phyloP scores from a whole-genome alignment of 2,113 vertebrate genomes.

The Perca fluviatilis region DNA sequence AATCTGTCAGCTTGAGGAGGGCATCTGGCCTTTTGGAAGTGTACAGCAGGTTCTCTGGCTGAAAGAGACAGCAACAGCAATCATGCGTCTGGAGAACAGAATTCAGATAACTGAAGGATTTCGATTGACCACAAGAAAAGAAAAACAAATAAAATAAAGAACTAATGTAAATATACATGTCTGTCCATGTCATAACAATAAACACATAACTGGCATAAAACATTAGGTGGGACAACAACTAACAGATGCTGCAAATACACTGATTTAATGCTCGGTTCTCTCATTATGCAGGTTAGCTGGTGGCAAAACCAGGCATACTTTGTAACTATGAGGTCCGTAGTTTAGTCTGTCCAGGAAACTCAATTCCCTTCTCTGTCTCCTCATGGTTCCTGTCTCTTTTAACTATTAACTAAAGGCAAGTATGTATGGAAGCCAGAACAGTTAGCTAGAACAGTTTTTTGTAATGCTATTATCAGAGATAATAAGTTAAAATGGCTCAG shows the following conservation, averaged over 20 bases:
- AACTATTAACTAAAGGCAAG: background rate
- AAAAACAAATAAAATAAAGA: background rate
- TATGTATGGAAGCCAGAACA: background rate
- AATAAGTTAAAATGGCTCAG: too few species aligned
- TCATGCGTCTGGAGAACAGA: background rate
- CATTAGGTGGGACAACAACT: too few species aligned
- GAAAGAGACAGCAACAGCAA: conserved; percentile 19
- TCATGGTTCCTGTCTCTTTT: background rate
- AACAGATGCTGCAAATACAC: background rate
- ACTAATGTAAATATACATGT: background rate
- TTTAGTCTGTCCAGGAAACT: background rate
- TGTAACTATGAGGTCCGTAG: background rate
- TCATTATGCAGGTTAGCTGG: background rate
- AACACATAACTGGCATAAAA: too few species aligned
- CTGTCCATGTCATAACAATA: too few species aligned
- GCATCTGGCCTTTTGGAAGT: conserved; percentile 90
- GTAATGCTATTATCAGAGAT: too few species aligned
- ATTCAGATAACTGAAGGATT: too few species aligned
- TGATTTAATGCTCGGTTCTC: background rate
- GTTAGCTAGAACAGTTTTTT: too few species aligned
- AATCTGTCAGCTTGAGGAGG: conserved; percentile 94
- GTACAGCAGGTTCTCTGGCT: conserved; percentile 94
- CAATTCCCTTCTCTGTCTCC: background rate
- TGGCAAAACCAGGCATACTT: background rate
- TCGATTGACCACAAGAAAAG: background rate